Percentiles rank a stretch among this genome's conserved stretches.
Evolutionary conservation across 2,888 invertebrate species (phyloP).

Genomic region (Cataglyphis cursor): DNA sequence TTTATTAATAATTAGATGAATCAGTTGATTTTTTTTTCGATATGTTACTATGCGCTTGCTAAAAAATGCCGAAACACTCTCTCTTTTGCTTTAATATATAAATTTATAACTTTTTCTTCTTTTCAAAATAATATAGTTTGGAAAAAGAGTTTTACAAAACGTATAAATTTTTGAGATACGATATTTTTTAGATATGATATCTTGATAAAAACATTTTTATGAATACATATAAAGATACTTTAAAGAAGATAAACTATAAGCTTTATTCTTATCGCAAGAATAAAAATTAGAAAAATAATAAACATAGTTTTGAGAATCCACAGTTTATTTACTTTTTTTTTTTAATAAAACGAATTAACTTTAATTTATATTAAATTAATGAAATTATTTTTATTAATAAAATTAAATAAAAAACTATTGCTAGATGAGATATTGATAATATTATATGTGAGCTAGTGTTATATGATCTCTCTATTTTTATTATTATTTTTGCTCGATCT

Average conservation of each 20-base stretch:
- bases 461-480: neutral
- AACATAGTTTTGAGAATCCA: neutral
- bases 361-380: constrained; percentile 2
- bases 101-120: neutral
- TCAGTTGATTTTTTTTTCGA: neutral
- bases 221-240: neutral
- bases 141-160: neutral
- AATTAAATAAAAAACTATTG: neutral
- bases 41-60: neutral
- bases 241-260: neutral
- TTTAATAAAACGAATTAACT: neutral
- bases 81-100: neutral
- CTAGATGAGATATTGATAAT: neutral
- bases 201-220: neutral
- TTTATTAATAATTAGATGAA: neutral
- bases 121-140: neutral
- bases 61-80: neutral
- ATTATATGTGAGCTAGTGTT: neutral
- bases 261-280: neutral
- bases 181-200: neutral
- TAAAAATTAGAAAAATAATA: neutral
- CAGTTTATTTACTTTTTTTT: neutral
- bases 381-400: neutral
- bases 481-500: neutral
- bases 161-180: neutral